phyloP scores from a whole-genome alignment of 2,797 vertebrate genomes.

The Squalus acanthias region DNA sequence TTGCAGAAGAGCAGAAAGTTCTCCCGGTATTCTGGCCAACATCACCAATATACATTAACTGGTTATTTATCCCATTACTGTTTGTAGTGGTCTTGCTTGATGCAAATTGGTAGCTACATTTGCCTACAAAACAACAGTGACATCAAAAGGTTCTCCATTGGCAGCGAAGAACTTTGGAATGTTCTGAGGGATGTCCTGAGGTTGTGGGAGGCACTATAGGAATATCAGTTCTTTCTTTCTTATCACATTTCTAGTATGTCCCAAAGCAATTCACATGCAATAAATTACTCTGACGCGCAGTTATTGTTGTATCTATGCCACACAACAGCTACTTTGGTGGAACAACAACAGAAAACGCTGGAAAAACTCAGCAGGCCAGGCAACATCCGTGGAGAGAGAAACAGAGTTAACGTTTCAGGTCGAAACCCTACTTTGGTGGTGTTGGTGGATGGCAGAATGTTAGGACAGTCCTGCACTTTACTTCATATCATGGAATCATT shows the following conservation, averaged over 20 bases:
- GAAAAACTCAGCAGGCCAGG: too few species aligned
- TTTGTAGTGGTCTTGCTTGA: neutral
- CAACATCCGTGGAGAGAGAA: too few species aligned
- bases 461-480: neutral
- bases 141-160: neutral
- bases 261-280: neutral
- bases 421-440: too few species aligned
- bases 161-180: neutral
- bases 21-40: neutral
- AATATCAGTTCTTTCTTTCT: neutral
- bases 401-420: too few species aligned
- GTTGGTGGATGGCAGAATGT: neutral
- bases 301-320: neutral
- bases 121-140: neutral
- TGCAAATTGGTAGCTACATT: neutral
- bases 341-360: too few species aligned
- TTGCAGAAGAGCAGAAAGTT: neutral
- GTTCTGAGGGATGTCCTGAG: neutral
- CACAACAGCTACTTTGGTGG: too few species aligned
- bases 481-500: neutral
- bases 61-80: neutral
- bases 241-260: neutral
- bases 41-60: neutral
- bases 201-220: neutral
- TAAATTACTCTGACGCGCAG: too few species aligned